Evolutionary conservation across 2,888 invertebrate species (phyloP), one percentile per base, ranked within the genome.

Genomic region (Trissolcus brochymenae): DNA sequence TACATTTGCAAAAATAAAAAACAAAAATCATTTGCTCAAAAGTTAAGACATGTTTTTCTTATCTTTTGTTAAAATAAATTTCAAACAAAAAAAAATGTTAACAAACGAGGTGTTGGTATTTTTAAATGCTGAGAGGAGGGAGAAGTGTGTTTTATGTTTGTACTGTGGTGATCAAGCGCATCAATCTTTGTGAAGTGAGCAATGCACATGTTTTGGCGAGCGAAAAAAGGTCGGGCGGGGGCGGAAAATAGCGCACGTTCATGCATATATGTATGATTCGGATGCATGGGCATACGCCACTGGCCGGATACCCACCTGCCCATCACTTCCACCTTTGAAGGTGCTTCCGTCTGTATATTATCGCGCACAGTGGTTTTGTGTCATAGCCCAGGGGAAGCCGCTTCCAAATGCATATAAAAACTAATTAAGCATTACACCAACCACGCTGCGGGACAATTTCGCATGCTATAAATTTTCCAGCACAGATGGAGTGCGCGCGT

Each of bases 181-280:
- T 86, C 85, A 84, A 86, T 87, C 86, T 86, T n/a, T 86, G 80
- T 83, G 81, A 86, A 87, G 85, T 86, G 86, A 86, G 86, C 87
- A 86, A 85, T 86, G 85, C 85, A 84, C 83, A 85, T 83, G 83
- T 82, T 82, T 35, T 79, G 81, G 80, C 75, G 80, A 78, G 70
- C 72, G 55, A 80, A 80, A 51, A 80, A 81, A 81, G 81, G 76
- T 75, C 43, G 74, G 77, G 81, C 78, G 77, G 79, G 78, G 84
- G 84, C 84, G 84, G 81, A 81, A 79, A 83, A 85, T 86, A 83
- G 82, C 83, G 81, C 81, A 81, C 62, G 49, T 74, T 78, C 78
- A 84, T 84, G 82, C 82, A 84, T 84, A 83, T 83, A 81, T 79
- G 82, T 80, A 80, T 73, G 14, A 41, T 46, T 53, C 62, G 21